Evolutionary conservation across 2,888 invertebrate genomes (phyloP).

Genomic region (Chromoteleia sp.): DNA sequence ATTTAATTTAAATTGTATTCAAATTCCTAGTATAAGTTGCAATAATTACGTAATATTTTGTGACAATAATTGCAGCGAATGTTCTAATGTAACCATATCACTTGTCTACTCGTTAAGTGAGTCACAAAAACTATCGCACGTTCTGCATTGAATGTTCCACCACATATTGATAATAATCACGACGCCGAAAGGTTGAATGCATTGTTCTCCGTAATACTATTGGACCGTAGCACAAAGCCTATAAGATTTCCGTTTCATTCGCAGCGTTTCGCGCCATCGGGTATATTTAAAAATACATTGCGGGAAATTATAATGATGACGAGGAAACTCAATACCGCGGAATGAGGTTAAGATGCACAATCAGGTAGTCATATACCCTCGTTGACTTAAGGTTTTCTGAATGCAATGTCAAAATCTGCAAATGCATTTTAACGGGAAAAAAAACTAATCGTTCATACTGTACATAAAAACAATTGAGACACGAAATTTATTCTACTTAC

Average conservation of each 20-base stretch:
- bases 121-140: constrained; percentile 48
- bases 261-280: constrained; percentile 29
- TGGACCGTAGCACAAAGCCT: constrained; percentile 43
- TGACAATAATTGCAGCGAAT: constrained; percentile 16
- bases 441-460: no score
- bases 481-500: no score
- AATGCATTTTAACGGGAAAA: not conserved
- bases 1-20: no score
- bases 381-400: constrained; percentile 20
- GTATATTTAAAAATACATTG: constrained; percentile 48
- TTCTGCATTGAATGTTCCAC: constrained; percentile 28
- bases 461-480: no score
- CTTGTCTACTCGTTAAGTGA: constrained; percentile 47
- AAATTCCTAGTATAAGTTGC: no score
- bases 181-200: constrained; percentile 17
- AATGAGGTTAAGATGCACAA: constrained; percentile 49
- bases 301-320: constrained; percentile 45
- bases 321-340: constrained; percentile 31
- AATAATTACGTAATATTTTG: constrained; percentile 24
- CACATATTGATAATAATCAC: constrained; percentile 41
- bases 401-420: constrained; percentile 19
- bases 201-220: constrained; percentile 39
- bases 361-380: constrained; percentile 20
- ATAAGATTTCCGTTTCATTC: constrained; percentile 41
- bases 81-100: constrained; percentile 20